Base-by-base conservation (phyloP, 92 coral and sea anemone genomes). In the Palythoa heliodiscus region DNA sequence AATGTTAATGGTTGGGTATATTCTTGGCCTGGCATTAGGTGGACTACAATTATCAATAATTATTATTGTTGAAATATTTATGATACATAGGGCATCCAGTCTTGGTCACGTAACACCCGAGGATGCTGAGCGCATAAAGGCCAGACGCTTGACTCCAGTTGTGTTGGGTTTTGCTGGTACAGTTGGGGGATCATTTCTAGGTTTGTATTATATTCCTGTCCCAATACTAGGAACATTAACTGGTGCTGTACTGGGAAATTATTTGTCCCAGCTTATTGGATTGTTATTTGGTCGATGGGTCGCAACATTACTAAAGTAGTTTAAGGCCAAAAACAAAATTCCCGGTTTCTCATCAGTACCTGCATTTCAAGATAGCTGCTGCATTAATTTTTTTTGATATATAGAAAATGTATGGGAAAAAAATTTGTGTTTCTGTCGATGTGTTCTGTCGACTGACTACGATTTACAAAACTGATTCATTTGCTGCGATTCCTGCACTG, bases 101-200 rank as follows among this genome's bases (percentile, higher is more conserved):
- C 79, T 90, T 70, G 98, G 98, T 50, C 91, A 94, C 52, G 93
- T 94, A 82, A 92, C 98, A 0, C 91, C 98, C 14, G 91, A 70
- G 54, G 98, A 94, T 63, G 98, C 98, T 11, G 98, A 94, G 83
- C 87, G 93, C 66, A 92, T 94, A 81, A 94, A 94, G 77, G 98
- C 98, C 15, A 92, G 93, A 54, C 86, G 98, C 37, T 88, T 94
- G n/a, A 92, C 98, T 8, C 93, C 93, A 19, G 88, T 92, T 22
- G 91, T 92, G 71, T 35, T 77, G 10, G 98, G 98, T 47, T 94
- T 94, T 83, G 90, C 92, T 63, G 98, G 97, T 20, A 90, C 90
- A 57, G 92, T 90, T 24, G 89, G 74, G 13, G 98, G 98, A 17
- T 94, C 98, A 4, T 87, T 72, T 14, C 72, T 92, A 70, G 98